Conservation (phyloP, 2,797 vertebrate species). For the Rhadinocentrus ornatus region DNA sequence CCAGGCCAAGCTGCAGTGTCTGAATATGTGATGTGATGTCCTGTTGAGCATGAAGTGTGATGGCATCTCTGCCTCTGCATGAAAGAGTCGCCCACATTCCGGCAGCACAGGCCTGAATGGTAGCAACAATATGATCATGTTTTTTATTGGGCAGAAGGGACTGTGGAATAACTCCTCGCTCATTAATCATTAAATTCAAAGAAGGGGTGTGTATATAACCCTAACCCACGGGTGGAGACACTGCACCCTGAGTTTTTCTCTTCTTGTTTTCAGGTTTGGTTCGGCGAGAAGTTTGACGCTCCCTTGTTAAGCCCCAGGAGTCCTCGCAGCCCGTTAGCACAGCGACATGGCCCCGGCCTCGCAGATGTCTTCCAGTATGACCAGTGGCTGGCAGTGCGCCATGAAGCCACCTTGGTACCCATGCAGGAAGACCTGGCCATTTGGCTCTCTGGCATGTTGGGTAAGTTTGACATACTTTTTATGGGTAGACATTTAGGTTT, state of each 20-base stretch:
- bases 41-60: slow-evolving; percentile 24
- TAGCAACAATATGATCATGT: slow-evolving; percentile 34
- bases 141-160: background rate
- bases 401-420: slow-evolving; percentile 92
- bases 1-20: slow-evolving; percentile 1
- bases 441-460: slow-evolving; percentile 92
- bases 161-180: background rate
- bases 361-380: slow-evolving; percentile 93
- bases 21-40: slow-evolving; percentile 14
- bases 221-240: no score
- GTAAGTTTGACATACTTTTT: slow-evolving; percentile 74
- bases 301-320: slow-evolving; percentile 83
- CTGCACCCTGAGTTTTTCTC: no score
- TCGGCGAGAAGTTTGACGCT: slow-evolving; percentile 87
- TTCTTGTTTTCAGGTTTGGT: slow-evolving; percentile 85
- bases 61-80: background rate
- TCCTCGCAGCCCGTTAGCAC: slow-evolving; percentile 85
- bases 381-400: slow-evolving; percentile 94
- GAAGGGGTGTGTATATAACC: no score
- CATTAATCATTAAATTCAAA: background rate
- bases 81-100: slow-evolving; percentile 13
- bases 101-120: background rate
- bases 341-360: slow-evolving; percentile 91
- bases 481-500: background rate
- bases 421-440: slow-evolving; percentile 98